These are phyloP conservation scores for Andrena praecox DNA, from an alignment of 2,888 invertebrate genomes.

Conservation along the genomic window DNA sequence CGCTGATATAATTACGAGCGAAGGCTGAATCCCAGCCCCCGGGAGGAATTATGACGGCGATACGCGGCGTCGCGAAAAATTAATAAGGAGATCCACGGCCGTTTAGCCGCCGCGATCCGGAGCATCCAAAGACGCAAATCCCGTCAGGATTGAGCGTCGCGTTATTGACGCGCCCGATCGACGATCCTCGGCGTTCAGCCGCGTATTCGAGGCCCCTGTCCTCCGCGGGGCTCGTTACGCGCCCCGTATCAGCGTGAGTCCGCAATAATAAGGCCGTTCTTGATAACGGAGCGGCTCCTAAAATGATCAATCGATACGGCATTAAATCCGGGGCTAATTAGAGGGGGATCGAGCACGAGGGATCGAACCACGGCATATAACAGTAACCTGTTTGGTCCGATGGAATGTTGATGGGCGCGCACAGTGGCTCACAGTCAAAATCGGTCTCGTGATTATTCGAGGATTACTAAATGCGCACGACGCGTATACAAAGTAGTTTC, in stretches of 20 bases:
- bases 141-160: neutral
- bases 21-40: constrained; percentile 54
- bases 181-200: neutral
- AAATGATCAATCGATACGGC: constrained; percentile 49
- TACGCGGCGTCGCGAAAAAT: constrained; percentile 57
- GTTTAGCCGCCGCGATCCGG: constrained; percentile 29
- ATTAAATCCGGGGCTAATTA: constrained; percentile 59
- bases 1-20: constrained; percentile 71
- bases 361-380: neutral
- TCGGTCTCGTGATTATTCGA: neutral
- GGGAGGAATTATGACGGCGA: constrained; percentile 56
- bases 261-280: constrained; percentile 2
- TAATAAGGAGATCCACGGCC: constrained; percentile 70
- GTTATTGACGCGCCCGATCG: constrained; percentile 27
- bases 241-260: neutral
- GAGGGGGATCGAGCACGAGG: constrained; percentile 20
- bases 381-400: constrained; percentile 32
- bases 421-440: constrained; percentile 30
- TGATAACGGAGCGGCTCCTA: constrained; percentile 26
- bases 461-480: neutral
- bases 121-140: neutral
- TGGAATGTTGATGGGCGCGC: constrained; percentile 42
- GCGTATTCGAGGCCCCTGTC: neutral
- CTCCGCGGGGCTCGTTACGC: neutral
- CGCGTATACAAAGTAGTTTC: neutral